These are phyloP conservation scores for Pantherophis alleghaniensis DNA, from an alignment of 2,797 vertebrate species.

Conservation along the genomic window DNA sequence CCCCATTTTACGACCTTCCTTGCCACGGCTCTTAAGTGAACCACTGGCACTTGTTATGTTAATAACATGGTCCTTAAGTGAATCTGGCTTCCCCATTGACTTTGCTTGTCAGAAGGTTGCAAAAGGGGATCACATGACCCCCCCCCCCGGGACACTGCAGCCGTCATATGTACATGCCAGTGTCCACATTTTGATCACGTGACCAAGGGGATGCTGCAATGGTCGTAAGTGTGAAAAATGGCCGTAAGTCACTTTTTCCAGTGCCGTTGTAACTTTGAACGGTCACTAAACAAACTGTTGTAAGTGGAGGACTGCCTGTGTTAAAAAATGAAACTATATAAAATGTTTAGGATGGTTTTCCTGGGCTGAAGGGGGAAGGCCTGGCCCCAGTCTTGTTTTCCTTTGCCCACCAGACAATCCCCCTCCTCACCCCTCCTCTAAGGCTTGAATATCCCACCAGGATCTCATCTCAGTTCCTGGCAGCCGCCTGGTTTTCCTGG, in stretches of 20 bases:
- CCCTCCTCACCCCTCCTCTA: neutral
- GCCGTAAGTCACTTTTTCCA: neutral
- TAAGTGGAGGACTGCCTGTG: neutral
- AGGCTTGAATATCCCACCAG: neutral
- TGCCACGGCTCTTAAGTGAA: neutral
- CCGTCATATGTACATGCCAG: neutral
- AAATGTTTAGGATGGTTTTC: neutral
- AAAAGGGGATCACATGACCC: neutral
- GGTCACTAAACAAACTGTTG: neutral
- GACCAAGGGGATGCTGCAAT: neutral
- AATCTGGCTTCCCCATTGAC: neutral
- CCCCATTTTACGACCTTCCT: neutral
- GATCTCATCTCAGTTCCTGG: neutral
- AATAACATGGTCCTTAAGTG: neutral
- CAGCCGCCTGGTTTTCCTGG: neutral
- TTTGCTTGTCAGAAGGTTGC: neutral
- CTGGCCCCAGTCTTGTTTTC: neutral
- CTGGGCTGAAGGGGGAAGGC: neutral
- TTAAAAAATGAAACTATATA: neutral
- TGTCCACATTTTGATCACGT: neutral
- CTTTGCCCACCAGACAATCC: neutral
- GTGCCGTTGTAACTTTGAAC: neutral
- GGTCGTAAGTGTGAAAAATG: neutral
- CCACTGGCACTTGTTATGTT: neutral
- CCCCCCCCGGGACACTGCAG: no score